A percentile compares a stretch with the other conserved stretches of the same genome.
Evolutionary conservation across 2,888 invertebrate species (phyloP).

Genomic region (Eilema griseolum): DNA sequence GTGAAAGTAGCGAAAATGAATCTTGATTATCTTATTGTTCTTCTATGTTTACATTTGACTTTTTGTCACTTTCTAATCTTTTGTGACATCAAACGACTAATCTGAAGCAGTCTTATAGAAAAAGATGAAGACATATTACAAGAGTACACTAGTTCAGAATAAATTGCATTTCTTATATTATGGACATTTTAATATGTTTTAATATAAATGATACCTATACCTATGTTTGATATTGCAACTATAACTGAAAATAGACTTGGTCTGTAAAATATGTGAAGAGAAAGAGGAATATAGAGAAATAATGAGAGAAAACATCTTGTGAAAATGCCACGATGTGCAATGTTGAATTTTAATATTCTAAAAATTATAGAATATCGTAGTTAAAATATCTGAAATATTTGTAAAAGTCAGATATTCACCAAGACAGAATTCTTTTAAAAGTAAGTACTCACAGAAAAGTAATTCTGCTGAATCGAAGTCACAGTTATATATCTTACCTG

Average conservation of each 20-base stretch:
- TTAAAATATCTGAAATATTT: neutral
- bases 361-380: neutral
- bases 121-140: neutral
- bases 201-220: too few species aligned
- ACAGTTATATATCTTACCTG: neutral
- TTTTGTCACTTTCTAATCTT: constrained; percentile 60
- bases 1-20: constrained; percentile 56
- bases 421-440: neutral
- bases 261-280: too few species aligned
- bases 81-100: constrained; percentile 39
- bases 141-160: too few species aligned
- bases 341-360: neutral
- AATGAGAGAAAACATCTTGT: neutral
- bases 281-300: too few species aligned
- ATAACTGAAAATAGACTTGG: too few species aligned
- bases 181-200: too few species aligned
- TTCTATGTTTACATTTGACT: constrained; percentile 21
- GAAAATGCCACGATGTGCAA: too few species aligned
- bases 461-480: neutral
- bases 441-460: neutral
- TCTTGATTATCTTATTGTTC: constrained; percentile 57
- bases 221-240: too few species aligned
- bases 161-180: too few species aligned
- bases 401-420: neutral
- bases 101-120: neutral